A percentile compares a stretch with the other conserved stretches of the same genome.
Evolutionary conservation across 2,797 vertebrate species (phyloP).

Genomic region (Sebastes steindachneri): DNA sequence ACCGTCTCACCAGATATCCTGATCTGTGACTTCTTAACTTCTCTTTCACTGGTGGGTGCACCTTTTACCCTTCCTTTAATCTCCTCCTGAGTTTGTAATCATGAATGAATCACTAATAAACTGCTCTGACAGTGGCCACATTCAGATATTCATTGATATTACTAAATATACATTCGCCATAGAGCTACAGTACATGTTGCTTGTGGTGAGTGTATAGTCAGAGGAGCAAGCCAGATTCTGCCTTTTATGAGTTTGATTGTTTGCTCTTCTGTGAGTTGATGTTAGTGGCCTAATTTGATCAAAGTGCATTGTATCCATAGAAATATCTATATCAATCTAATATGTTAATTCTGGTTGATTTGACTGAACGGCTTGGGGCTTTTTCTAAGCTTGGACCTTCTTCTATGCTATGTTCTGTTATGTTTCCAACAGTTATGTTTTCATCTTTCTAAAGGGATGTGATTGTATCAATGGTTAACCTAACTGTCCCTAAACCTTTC

Average conservation of each 20-base stretch:
- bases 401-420: not conserved
- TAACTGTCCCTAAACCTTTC: not conserved
- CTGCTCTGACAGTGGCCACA: not conserved
- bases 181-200: not conserved
- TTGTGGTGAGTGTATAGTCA: not conserved
- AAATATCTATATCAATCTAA: too few species aligned
- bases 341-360: not conserved
- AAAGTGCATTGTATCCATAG: not conserved
- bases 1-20: constrained; percentile 11
- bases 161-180: not conserved
- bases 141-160: not conserved
- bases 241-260: not conserved
- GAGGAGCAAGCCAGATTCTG: not conserved
- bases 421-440: not conserved
- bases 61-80: not conserved
- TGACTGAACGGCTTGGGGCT: not conserved
- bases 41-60: not conserved
- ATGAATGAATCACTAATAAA: not conserved
- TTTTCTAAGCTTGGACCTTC: not conserved
- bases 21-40: constrained; percentile 3
- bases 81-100: not conserved
- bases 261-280: not conserved
- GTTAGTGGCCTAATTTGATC: not conserved
- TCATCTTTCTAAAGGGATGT: not conserved
- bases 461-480: not conserved